Evolutionary conservation across 2,888 invertebrate genomes (phyloP), one percentile per base, ranked within the genome.

Genomic region (Epiperipatus broadwayi): DNA sequence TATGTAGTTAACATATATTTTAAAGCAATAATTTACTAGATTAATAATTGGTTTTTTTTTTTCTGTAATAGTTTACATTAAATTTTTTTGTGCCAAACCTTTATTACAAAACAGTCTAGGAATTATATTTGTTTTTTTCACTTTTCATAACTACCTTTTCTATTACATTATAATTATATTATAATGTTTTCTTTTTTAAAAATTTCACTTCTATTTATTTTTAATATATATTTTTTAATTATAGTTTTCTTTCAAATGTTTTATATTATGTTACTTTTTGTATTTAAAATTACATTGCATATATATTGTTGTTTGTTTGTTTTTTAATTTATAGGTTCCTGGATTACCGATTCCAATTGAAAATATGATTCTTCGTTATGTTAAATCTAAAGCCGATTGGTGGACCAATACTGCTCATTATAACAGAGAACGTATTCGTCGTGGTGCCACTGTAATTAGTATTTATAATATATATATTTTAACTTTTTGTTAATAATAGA

Each of bases 351-450:
- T 89, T 21, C 97, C 97, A 0, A 95, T 99, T 46, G 97, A 99
- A 65, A 99, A 97, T 64, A 99, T 99, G 97, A 97, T 99, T 50
- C 70, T 99, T 41, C 74, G 97, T 22, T 99, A 95, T 61, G 97
- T 99, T 8, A 97, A 97, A 62, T 95, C 97, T 78, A 99, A 99
- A 59, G 97, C 97, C 0, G 97, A 99, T 61, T 99, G 97, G 97
- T 99, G 97, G 97, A 99, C 97, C 0, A 99, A 97, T 61, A 97
- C 97, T 0, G 95, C 97, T 1, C 97, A 99, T 60, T 99, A 99
- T 63, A 99, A 99, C 64, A 72, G 97, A 29, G 97, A 99, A 62
- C 71, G 97, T 52, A 97, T 99, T 48, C 73, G 97, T 3, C 74
- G 97, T 49, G 97, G 97, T n/a, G 97, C 97, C 35, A 99, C 97